Conservation (phyloP, 1,140 invertebrate genomes). For the Zaprionus gabonicus region DNA sequence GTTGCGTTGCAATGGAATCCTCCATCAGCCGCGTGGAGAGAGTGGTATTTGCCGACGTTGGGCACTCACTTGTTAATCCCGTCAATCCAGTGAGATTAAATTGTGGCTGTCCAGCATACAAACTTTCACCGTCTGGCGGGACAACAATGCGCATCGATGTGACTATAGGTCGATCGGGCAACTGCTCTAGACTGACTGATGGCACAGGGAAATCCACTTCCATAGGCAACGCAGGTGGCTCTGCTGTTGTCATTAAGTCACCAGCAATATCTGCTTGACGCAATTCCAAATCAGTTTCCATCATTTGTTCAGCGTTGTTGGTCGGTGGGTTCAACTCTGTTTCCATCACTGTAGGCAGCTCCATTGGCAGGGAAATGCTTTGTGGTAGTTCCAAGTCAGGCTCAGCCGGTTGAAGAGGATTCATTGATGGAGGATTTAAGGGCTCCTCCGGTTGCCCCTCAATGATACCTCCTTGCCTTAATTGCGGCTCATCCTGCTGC, state of each 20-base stretch:
- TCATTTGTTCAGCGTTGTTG: background rate
- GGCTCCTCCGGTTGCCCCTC: background rate
- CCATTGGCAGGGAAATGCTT: background rate
- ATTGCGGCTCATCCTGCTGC: background rate
- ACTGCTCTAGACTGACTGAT: background rate
- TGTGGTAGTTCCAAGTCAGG: background rate
- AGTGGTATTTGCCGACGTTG: background rate
- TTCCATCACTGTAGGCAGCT: background rate
- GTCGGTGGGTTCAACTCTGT: background rate
- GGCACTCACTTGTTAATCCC: background rate
- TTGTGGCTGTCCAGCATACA: background rate
- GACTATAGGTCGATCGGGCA: constrained; percentile 32
- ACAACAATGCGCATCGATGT: constrained; percentile 21
- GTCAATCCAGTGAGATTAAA: background rate
- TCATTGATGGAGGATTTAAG: background rate
- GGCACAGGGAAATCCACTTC: background rate
- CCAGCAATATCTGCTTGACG: background rate
- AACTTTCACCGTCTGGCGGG: background rate
- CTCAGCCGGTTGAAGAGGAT: background rate
- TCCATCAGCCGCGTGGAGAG: constrained; percentile 23
- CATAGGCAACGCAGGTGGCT: background rate
- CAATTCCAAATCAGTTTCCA: background rate
- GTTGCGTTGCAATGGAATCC: background rate
- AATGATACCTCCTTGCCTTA: background rate
- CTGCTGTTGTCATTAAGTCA: background rate